phyloP scores from a whole-genome alignment of 2,797 vertebrate species.

The Gallirallus australis region DNA sequence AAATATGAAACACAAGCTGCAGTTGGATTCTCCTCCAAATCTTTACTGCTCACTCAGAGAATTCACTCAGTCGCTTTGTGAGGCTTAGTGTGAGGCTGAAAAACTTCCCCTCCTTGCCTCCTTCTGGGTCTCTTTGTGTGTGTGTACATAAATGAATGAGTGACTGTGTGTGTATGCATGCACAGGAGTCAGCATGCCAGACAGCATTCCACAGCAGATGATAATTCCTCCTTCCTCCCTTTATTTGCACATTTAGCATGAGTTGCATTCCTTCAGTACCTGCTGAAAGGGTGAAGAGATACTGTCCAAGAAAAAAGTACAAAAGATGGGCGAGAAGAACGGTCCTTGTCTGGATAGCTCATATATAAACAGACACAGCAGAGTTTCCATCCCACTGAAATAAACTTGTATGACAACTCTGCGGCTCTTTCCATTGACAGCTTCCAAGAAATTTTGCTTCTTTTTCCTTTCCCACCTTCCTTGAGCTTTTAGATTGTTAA shows the following conservation, averaged over 20 bases:
- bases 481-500: not conserved
- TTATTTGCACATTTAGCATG: constrained; percentile 14
- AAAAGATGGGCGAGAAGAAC: not conserved
- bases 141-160: not conserved
- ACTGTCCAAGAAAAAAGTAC: not conserved
- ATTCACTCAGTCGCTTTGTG: not conserved
- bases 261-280: constrained; percentile 20
- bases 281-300: constrained; percentile 16
- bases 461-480: not conserved
- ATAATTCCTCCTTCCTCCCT: not conserved
- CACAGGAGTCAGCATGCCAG: constrained; percentile 25
- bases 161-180: not conserved
- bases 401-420: not conserved
- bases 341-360: not conserved
- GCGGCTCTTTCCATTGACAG: not conserved
- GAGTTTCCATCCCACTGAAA: constrained; percentile 3
- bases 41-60: not conserved
- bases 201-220: constrained; percentile 42
- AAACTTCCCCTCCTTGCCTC: constrained; percentile 6
- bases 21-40: constrained; percentile 12
- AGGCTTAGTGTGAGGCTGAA: constrained; percentile 1
- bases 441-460: not conserved
- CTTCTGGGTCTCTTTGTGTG: constrained; percentile 44
- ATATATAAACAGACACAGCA: not conserved
- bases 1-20: constrained; percentile 36